These are phyloP conservation scores for Pyrocoelia pectoralis DNA, from an alignment of 2,888 invertebrate species.

Conservation along the genomic window DNA sequence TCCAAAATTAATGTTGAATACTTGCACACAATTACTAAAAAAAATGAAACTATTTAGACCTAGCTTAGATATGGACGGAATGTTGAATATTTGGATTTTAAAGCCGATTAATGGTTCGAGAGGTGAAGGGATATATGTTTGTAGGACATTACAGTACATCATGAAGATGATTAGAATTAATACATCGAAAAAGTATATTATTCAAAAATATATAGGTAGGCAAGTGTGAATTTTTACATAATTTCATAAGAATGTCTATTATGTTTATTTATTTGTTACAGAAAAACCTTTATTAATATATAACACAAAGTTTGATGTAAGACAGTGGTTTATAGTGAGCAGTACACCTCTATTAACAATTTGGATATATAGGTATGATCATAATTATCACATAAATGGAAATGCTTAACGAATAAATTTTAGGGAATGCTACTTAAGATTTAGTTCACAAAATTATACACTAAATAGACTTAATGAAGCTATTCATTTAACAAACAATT, in stretches of 20 bases:
- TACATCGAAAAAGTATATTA: slow-evolving; percentile 73
- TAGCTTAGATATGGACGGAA: slow-evolving; percentile 77
- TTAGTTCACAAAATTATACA: slow-evolving; percentile 84
- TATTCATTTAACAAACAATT: slow-evolving; percentile 88
- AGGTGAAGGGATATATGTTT: slow-evolving; percentile 84
- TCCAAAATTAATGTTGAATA: slow-evolving; percentile 52
- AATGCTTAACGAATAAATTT: slow-evolving; percentile 27
- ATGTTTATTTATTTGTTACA: no score
- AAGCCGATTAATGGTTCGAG: slow-evolving; percentile 86
- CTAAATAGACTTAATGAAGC: slow-evolving; percentile 82
- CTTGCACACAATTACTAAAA: slow-evolving; percentile 66
- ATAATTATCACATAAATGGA: not conserved
- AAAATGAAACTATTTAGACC: slow-evolving; percentile 68
- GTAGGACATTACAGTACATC: slow-evolving; percentile 77
- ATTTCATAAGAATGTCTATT: no score
- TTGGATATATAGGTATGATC: slow-evolving; percentile 81
- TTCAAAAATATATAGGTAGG: slow-evolving; percentile 90
- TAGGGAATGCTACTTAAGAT: slow-evolving; percentile 82
- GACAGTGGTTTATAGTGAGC: slow-evolving; percentile 88
- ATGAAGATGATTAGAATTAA: slow-evolving; percentile 67
- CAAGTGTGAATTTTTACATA: slow-evolving; percentile 14
- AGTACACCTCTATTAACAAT: slow-evolving; percentile 79
- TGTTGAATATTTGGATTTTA: slow-evolving; percentile 87
- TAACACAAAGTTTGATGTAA: slow-evolving; percentile 90
- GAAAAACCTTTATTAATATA: slow-evolving; percentile 79